Conservation (phyloP, 2,888 invertebrate species). For the Eugnorisma glareosa region DNA sequence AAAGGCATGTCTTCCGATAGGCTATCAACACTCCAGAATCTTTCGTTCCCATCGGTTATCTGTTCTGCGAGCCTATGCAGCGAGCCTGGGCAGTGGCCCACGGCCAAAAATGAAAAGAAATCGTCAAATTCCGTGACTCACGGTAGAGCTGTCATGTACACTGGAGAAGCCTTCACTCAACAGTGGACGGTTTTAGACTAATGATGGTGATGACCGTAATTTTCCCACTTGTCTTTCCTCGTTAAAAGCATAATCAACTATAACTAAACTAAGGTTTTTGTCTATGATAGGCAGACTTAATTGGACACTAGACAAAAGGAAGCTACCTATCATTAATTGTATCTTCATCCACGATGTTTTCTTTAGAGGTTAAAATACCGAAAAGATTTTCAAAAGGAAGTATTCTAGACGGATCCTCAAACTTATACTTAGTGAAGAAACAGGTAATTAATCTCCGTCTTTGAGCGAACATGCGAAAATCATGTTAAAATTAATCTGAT, state of each 20-base stretch:
- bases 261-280: not conserved
- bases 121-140: not conserved
- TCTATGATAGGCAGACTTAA: not conserved
- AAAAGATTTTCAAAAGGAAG: not conserved
- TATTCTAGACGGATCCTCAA: not conserved
- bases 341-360: not conserved
- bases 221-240: not conserved
- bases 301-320: not conserved
- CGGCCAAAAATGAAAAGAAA: not conserved
- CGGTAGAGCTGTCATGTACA: not conserved
- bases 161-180: not conserved
- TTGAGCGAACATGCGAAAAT: not conserved
- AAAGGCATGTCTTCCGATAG: not conserved
- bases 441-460: not conserved
- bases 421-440: not conserved
- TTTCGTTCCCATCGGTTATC: not conserved
- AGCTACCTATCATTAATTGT: not conserved
- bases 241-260: not conserved
- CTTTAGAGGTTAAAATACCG: not conserved
- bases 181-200: not conserved
- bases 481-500: slow-evolving; percentile 5
- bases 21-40: not conserved
- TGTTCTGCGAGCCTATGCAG: not conserved
- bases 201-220: not conserved
- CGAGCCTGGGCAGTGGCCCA: too few relatives aligned